Conservation (phyloP, 1,140 invertebrate genomes). For the Bombus difficillimus region DNA sequence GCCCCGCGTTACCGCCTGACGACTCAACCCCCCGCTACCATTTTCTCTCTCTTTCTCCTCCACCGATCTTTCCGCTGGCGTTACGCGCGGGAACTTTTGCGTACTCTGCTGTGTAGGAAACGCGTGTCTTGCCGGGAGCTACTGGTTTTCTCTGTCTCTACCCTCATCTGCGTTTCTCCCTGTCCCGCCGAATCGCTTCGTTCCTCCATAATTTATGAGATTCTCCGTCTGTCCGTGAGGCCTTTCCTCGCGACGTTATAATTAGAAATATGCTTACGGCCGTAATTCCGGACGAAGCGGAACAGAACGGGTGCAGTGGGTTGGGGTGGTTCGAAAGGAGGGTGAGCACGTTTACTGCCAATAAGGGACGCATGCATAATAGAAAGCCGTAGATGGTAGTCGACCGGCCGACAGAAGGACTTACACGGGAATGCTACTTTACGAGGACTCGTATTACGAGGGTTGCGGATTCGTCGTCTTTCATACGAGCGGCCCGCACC, state of each 20-base stretch:
- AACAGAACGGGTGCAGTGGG: constrained; percentile 3
- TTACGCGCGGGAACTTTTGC: background rate
- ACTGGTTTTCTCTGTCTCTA: background rate
- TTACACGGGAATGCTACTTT: constrained; percentile 75
- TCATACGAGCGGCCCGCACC: constrained; percentile 30
- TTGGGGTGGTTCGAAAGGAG: constrained; percentile 40
- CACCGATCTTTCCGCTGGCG: background rate
- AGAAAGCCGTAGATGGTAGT: constrained; percentile 72
- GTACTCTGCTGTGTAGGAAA: background rate
- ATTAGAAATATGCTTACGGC: constrained; percentile 75
- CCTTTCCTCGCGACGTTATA: constrained; percentile 69
- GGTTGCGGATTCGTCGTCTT: constrained; percentile 64
- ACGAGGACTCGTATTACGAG: constrained; percentile 71
- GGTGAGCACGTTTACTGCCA: constrained; percentile 75
- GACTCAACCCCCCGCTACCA: background rate
- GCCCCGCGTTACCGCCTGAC: background rate
- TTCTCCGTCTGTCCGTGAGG: constrained; percentile 67
- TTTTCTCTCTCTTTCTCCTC: background rate
- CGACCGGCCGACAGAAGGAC: constrained; percentile 69
- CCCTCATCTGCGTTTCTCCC: no score
- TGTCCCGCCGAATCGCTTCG: constrained; percentile 25
- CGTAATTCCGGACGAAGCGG: constrained; percentile 64
- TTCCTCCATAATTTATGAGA: constrained; percentile 69
- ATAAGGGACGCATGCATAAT: constrained; percentile 78
- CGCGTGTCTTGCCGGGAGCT: constrained; percentile 4